These are phyloP conservation scores for Hylia prasina DNA, from an alignment of 2,113 vertebrate genomes.

Conservation along the genomic window DNA sequence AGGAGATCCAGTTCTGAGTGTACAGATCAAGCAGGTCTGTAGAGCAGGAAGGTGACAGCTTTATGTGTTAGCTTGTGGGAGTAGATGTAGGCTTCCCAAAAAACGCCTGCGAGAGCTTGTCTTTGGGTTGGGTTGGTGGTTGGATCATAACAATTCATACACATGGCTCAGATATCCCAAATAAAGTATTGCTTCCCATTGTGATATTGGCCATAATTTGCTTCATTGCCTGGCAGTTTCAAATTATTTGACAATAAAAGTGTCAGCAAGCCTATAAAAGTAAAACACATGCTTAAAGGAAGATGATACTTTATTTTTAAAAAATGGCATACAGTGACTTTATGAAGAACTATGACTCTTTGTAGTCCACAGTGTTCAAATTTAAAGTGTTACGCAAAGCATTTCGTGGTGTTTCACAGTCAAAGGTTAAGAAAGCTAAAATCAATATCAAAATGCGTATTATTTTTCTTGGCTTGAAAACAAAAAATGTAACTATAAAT, in stretches of 20 bases:
- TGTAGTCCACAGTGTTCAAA: not conserved
- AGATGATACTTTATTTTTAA: conserved; percentile 7
- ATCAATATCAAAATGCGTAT: not conserved
- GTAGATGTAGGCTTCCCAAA: not conserved
- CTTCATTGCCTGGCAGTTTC: conserved; percentile 52
- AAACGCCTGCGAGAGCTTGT: conserved; percentile 41
- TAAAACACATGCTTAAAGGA: conserved; percentile 39
- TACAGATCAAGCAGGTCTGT: not conserved
- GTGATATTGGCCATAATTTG: conserved; percentile 49
- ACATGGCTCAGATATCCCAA: conserved; percentile 29
- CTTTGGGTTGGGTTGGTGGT: conserved; percentile 1
- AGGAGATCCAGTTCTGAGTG: not conserved
- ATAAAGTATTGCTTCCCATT: conserved; percentile 38
- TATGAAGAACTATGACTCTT: not conserved
- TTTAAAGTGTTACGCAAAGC: not conserved
- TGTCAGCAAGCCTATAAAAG: conserved; percentile 57
- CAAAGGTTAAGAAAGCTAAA: conserved; percentile 15
- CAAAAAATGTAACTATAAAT: not conserved
- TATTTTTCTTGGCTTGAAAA: not conserved
- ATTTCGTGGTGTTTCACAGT: not conserved
- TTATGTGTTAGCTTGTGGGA: not conserved
- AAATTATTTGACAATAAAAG: conserved; percentile 57
- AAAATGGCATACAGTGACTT: not conserved
- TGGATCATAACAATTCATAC: not conserved
- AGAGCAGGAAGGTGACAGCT: not conserved